phyloP scores from a whole-genome alignment of 2,888 invertebrate genomes.

The Andrena dorsata region DNA sequence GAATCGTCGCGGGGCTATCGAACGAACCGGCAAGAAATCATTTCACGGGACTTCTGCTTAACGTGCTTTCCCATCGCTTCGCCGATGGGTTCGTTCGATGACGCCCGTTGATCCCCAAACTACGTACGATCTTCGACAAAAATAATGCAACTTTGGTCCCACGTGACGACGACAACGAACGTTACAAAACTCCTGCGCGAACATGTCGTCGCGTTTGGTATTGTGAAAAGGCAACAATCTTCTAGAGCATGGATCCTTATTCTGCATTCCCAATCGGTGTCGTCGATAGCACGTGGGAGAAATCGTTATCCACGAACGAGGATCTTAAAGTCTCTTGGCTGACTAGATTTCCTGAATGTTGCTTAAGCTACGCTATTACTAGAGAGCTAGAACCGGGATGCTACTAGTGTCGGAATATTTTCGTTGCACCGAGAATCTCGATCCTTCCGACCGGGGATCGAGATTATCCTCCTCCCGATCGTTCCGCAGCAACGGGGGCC shows the following conservation, averaged over 20 bases:
- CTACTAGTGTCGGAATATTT: slow-evolving; percentile 58
- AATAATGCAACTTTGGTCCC: slow-evolving; percentile 33
- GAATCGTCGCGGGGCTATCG: slow-evolving; percentile 7
- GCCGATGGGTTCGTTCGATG: slow-evolving; percentile 25
- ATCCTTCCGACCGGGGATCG: slow-evolving; percentile 33
- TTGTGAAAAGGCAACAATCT: slow-evolving; percentile 25
- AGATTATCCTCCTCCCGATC: slow-evolving; percentile 11
- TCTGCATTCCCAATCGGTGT: background rate
- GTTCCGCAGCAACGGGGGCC: background rate
- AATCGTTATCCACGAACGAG: slow-evolving; percentile 21
- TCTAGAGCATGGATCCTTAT: background rate
- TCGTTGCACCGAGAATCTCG: slow-evolving; percentile 79
- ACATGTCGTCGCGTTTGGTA: background rate
- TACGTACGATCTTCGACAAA: slow-evolving; percentile 50
- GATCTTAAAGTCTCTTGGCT: slow-evolving; percentile 28
- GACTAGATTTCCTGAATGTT: slow-evolving; percentile 67
- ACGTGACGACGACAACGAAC: slow-evolving; percentile 21
- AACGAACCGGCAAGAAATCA: slow-evolving; percentile 19
- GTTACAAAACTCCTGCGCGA: background rate
- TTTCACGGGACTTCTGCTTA: background rate
- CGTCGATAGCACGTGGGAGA: slow-evolving; percentile 10
- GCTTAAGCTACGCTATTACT: slow-evolving; percentile 55
- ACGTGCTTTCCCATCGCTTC: background rate
- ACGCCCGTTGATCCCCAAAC: slow-evolving; percentile 23
- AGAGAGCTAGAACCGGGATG: slow-evolving; percentile 65